These are phyloP conservation scores for Xiphophorus couchianus DNA, from an alignment of 2,113 vertebrate species.

Conservation along the genomic window DNA sequence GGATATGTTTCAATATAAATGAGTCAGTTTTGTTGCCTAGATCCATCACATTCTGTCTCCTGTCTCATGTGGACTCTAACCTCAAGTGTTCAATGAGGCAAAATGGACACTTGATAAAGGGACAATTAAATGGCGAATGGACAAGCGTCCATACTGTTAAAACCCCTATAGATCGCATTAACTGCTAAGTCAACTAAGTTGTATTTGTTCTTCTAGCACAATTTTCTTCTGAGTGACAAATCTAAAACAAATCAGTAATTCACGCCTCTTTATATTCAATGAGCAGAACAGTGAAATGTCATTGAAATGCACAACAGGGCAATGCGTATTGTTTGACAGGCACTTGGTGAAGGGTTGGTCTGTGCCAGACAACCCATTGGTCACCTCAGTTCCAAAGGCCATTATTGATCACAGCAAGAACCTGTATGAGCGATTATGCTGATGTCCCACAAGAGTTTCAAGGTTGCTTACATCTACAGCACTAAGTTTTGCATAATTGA, in stretches of 20 bases:
- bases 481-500: conserved; percentile 60
- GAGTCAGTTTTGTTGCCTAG: conserved; percentile 29
- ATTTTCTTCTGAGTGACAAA: conserved; percentile 1
- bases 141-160: background rate
- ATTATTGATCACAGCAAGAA: conserved; percentile 47
- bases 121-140: background rate
- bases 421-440: conserved; percentile 32
- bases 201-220: conserved; percentile 4
- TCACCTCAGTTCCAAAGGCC: conserved; percentile 51
- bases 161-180: background rate
- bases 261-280: conserved; percentile 20
- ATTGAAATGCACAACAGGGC: conserved; percentile 27
- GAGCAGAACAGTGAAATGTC: conserved; percentile 20
- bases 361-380: conserved; percentile 29
- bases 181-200: background rate
- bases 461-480: conserved; percentile 62
- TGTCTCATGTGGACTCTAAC: background rate
- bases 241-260: conserved; percentile 14
- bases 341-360: conserved; percentile 14
- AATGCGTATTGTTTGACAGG: conserved; percentile 32
- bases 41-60: conserved; percentile 26
- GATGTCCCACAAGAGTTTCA: conserved; percentile 51
- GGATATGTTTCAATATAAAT: conserved; percentile 32
- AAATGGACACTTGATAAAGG: background rate
- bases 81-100: background rate